Percentiles rank a stretch among this genome's conserved stretches.
These are phyloP conservation scores for Drosophila ogumai DNA, from an alignment of 1,140 invertebrate species.

Conservation along the genomic window DNA sequence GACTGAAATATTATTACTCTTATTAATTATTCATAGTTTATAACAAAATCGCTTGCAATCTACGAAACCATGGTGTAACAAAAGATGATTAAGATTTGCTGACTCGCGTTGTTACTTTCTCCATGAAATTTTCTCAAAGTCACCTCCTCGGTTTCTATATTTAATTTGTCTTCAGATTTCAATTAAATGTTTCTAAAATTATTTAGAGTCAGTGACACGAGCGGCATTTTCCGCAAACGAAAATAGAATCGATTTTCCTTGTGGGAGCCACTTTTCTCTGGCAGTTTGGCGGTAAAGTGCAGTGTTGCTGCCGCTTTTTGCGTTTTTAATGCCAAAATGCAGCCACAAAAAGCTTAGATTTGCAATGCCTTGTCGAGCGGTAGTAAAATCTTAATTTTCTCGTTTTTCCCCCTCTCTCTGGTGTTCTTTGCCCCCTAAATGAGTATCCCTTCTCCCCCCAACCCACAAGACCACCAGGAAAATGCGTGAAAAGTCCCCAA, in stretches of 20 bases:
- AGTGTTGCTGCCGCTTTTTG: constrained; percentile 4
- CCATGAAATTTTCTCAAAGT: constrained; percentile 21
- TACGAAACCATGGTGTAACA: background rate
- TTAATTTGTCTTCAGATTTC: constrained; percentile 39
- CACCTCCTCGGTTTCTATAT: constrained; percentile 20
- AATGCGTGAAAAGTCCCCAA: constrained; percentile 4
- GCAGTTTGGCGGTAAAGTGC: constrained; percentile 10
- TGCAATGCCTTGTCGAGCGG: background rate
- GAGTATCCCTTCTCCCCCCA: too few species aligned
- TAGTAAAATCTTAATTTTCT: background rate
- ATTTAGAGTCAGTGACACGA: constrained; percentile 42
- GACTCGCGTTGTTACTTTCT: constrained; percentile 12
- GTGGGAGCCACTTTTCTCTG: constrained; percentile 26
- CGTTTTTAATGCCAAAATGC: background rate
- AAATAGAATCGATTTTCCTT: constrained; percentile 21
- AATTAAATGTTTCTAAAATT: constrained; percentile 47
- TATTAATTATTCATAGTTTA: background rate
- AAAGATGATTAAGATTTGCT: background rate
- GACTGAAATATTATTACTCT: background rate
- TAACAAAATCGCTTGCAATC: background rate
- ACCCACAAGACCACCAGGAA: background rate
- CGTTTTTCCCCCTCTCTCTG: background rate
- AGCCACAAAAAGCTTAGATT: background rate
- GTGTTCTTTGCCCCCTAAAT: background rate
- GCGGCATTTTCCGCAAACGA: constrained; percentile 34